These are phyloP conservation scores for Polypterus senegalus DNA, from an alignment of 2,113 vertebrate genomes.

Conservation along the genomic window DNA sequence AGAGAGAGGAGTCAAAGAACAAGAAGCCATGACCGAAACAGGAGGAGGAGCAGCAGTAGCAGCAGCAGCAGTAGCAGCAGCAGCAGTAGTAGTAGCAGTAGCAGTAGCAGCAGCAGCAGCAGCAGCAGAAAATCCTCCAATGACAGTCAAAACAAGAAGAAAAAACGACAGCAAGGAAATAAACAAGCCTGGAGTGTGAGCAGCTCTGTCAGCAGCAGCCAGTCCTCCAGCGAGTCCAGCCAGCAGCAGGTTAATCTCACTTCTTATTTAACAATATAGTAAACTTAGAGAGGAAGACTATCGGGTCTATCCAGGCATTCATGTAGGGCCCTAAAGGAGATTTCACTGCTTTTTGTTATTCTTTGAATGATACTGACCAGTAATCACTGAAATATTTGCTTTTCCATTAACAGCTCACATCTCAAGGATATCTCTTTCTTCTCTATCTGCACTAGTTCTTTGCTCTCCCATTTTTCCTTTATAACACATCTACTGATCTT, in stretches of 20 bases:
- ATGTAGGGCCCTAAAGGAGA: no score
- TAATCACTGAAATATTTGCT: no score
- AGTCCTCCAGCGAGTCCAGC: constrained; percentile 2
- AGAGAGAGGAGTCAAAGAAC: neutral
- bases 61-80: neutral
- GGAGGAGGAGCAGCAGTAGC: neutral
- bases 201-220: neutral
- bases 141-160: rapidly evolving
- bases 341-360: no score
- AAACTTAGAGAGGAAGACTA: no score
- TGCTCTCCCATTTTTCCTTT: no score
- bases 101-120: rapidly evolving
- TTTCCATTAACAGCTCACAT: no score
- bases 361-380: no score
- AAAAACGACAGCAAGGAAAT: neutral
- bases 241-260: neutral
- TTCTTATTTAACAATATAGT: no score
- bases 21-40: neutral
- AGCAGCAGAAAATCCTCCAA: rapidly evolving
- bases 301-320: no score
- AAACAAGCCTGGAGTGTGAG: neutral
- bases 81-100: neutral
- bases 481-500: no score
- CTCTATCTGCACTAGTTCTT: no score
- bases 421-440: no score